These are phyloP conservation scores for Sinelater perroti DNA, from an alignment of 2,888 invertebrate species.

Conservation along the genomic window DNA sequence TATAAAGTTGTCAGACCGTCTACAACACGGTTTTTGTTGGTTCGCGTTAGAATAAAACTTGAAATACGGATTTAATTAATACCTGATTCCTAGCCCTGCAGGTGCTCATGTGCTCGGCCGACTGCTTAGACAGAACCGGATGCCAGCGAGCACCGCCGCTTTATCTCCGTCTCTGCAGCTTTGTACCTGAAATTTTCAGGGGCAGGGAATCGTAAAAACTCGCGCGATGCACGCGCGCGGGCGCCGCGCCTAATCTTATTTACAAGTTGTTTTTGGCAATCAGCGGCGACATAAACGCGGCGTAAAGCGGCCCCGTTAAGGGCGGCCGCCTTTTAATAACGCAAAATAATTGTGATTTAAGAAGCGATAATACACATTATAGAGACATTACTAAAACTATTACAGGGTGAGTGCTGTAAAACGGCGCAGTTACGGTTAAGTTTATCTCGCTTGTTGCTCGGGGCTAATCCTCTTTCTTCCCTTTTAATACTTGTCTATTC, in stretches of 20 bases:
- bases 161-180: constrained; percentile 21
- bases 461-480: constrained; percentile 50
- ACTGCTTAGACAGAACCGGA: too few relatives aligned
- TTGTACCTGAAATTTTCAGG: constrained; percentile 21
- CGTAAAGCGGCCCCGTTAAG: constrained; percentile 30
- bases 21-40: too few relatives aligned
- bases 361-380: constrained; percentile 40
- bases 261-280: constrained; percentile 33
- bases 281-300: constrained; percentile 25
- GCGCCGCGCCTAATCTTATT: constrained; percentile 22
- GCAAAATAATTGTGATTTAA: constrained; percentile 37
- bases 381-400: constrained; percentile 41
- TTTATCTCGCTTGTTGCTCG: constrained; percentile 49
- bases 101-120: too few relatives aligned
- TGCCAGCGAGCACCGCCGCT: too few relatives aligned
- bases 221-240: constrained; percentile 6
- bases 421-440: constrained; percentile 44
- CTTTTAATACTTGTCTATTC: constrained; percentile 43
- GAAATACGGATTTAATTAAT: too few relatives aligned
- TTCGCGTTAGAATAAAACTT: too few relatives aligned
- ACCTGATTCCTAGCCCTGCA: too few relatives aligned
- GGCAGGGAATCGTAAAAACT: constrained; percentile 19
- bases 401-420: constrained; percentile 40
- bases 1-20: too few relatives aligned
- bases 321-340: constrained; percentile 33